These are phyloP conservation scores for Copidosoma floridanum DNA, from an alignment of 1,140 invertebrate species.

Conservation along the genomic window DNA sequence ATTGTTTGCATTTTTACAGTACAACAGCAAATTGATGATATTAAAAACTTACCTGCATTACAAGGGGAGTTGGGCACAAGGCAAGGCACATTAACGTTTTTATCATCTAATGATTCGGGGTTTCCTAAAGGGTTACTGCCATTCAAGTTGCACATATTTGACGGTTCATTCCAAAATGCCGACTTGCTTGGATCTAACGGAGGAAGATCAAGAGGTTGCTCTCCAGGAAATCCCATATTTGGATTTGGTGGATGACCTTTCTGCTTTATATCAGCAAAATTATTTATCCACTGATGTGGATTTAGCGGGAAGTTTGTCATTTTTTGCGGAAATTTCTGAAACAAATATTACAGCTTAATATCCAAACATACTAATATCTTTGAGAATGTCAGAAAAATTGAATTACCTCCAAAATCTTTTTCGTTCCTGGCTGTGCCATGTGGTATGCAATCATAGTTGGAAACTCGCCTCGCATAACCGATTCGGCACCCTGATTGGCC, in stretches of 20 bases:
- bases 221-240: constrained; percentile 50
- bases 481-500: constrained; percentile 92
- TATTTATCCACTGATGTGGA: constrained; percentile 78
- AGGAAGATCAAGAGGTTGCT: constrained; percentile 53
- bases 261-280: constrained; percentile 73
- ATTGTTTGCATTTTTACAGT: no score
- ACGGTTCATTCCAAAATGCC: constrained; percentile 54
- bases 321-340: constrained; percentile 85
- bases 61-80: constrained; percentile 55
- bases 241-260: constrained; percentile 58
- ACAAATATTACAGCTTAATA: no score
- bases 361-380: constrained; percentile 8
- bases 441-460: constrained; percentile 93
- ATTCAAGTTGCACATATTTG: constrained; percentile 51
- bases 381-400: background rate
- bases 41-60: constrained; percentile 47
- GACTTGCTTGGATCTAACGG: constrained; percentile 51
- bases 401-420: constrained; percentile 87
- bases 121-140: constrained; percentile 53
- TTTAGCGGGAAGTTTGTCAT: constrained; percentile 82
- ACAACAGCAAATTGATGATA: no score
- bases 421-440: constrained; percentile 90
- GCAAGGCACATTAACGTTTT: constrained; percentile 57
- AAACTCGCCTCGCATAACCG: constrained; percentile 84
- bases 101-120: constrained; percentile 54